phyloP scores from a whole-genome alignment of 2,113 vertebrate genomes.

The Heloderma charlesbogerti region DNA sequence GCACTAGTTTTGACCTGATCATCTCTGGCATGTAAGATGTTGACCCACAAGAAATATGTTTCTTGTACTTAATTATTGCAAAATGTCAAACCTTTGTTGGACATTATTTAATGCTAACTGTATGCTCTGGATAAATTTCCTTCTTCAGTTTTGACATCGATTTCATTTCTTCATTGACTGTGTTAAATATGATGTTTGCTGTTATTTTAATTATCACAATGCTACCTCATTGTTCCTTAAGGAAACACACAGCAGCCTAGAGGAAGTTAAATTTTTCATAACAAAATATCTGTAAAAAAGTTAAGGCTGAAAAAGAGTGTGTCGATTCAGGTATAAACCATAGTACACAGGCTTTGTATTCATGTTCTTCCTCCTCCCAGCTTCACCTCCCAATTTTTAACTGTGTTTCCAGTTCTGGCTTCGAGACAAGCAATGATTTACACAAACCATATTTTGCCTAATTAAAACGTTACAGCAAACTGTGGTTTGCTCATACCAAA shows the following conservation, averaged over 20 bases:
- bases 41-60: neutral
- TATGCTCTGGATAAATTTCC: neutral
- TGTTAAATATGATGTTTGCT: neutral
- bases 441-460: neutral
- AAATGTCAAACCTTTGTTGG: neutral
- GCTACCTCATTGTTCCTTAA: neutral
- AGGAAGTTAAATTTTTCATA: neutral
- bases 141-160: neutral
- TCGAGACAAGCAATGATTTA: neutral
- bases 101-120: neutral
- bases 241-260: neutral
- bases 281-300: neutral
- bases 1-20: neutral
- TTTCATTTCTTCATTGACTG: neutral
- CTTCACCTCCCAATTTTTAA: neutral
- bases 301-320: neutral
- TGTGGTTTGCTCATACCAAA: neutral
- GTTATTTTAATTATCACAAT: neutral
- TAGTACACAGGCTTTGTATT: neutral
- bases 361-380: neutral
- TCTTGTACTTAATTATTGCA: neutral
- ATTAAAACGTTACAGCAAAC: neutral
- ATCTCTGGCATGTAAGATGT: neutral
- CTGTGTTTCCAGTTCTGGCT: neutral
- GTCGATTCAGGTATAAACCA: neutral